Evolutionary conservation across 92 coral and sea anemone genomes (phyloP), one percentile per base, ranked within the genome.

Genomic region (Montipora capitata): DNA sequence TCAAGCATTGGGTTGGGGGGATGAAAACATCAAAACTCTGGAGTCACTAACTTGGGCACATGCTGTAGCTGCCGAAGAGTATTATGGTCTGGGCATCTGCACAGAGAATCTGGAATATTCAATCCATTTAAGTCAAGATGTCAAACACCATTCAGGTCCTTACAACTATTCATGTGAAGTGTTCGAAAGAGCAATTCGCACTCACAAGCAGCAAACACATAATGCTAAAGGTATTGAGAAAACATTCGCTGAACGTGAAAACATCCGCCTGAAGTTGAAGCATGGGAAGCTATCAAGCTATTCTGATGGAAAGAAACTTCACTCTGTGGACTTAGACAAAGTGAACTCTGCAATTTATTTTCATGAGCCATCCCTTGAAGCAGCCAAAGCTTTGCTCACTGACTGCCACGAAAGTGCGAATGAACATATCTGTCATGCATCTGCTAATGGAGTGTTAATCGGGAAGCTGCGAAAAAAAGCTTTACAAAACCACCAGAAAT

Each of bases 131-230:
- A 82, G 44, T 3, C 79, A 76, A 65, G 94, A 93, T 12, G 88
- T 95, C 15, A 0, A 20, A 14, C 91, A 86, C 14, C 96, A 95
- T 63, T 87, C 94, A 2, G 90, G 98, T 63, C 87, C 88, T 78
- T 94, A 93, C 69, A 93, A 90, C 20, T 95, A 93, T 69, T 95
- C 95, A 1, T 95, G 98, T 83, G 94, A 91, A 48, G 27, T 95
- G 56, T 95, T 91, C 43, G 96, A 95, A 57, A 63, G 95, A 10
- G 92, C 92, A 10, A 91, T 93, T 27, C 15, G 85, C 15, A 45
- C 65, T 7, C 98, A 95, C 85, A 93, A 90, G 72, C 67, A n/a
- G 54, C 98, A 93, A 62, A 93, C 88, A 42, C 35, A 27, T 77
- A 95, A 95, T 85, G 91, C 98, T 2, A 93, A 93, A 77, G 96